phyloP scores from a whole-genome alignment of 2,797 vertebrate species.

The Heterohyrax brucei region DNA sequence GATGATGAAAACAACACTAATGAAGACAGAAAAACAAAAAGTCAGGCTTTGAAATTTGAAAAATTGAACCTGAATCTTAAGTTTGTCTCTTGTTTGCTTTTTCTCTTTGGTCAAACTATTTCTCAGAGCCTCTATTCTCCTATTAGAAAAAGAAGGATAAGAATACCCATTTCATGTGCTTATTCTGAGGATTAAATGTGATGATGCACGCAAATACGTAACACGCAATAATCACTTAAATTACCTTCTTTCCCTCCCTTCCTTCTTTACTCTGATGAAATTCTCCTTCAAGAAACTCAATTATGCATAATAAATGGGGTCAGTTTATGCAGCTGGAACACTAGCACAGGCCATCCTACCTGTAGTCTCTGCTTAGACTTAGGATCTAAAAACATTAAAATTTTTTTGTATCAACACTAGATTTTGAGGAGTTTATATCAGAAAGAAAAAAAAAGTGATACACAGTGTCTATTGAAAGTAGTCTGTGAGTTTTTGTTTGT shows the following conservation, averaged over 20 bases:
- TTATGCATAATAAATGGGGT: not conserved
- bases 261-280: not conserved
- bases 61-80: not conserved
- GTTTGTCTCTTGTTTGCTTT: not conserved
- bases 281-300: constrained; percentile 1
- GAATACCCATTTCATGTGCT: not conserved
- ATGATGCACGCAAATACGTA: not conserved
- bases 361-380: not conserved
- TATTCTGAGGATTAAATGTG: constrained; percentile 21
- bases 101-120: constrained; percentile 30
- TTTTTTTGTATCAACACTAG: not conserved
- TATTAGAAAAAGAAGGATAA: constrained; percentile 14
- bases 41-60: constrained; percentile 21
- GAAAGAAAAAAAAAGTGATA: not conserved
- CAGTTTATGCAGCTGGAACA: not conserved
- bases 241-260: not conserved
- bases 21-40: constrained; percentile 28
- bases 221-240: not conserved
- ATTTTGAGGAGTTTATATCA: not conserved
- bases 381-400: constrained; percentile 20
- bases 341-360: not conserved
- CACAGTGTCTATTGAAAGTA: not conserved
- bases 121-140: constrained; percentile 8
- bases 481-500: not conserved
- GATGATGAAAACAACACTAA: constrained; percentile 1